Conservation (phyloP, 2,888 invertebrate genomes). For the Ormyrus pomaceus region DNA sequence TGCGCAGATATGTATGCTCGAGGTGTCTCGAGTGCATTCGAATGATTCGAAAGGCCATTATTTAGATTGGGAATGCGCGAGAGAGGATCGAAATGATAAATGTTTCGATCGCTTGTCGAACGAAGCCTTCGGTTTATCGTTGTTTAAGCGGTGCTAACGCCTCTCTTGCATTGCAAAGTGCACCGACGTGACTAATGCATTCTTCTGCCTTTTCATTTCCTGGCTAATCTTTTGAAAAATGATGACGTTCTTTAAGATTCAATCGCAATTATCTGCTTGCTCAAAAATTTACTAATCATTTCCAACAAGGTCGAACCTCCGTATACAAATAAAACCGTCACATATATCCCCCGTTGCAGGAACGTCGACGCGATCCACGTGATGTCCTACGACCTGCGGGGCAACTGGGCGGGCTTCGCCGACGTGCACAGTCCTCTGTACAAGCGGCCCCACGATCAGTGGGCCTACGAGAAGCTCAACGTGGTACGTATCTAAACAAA, state of each 20-base stretch:
- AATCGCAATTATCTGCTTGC: slow-evolving; percentile 1
- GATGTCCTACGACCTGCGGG: slow-evolving; percentile 91
- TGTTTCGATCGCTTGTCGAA: too few relatives aligned
- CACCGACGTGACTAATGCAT: too few relatives aligned
- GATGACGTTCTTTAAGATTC: neutral
- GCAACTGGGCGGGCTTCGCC: slow-evolving; percentile 94
- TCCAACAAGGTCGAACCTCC: neutral
- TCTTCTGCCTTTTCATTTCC: too few relatives aligned
- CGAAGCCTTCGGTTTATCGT: too few relatives aligned
- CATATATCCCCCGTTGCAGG: slow-evolving; percentile 75
- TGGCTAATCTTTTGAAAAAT: neutral
- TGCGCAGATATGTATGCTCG: too few relatives aligned
- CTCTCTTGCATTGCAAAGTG: too few relatives aligned
- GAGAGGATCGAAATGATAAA: too few relatives aligned
- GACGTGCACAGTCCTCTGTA: slow-evolving; percentile 93
- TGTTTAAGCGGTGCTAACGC: too few relatives aligned
- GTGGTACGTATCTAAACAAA: slow-evolving; percentile 82
- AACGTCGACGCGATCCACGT: slow-evolving; percentile 88
- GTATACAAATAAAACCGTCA: neutral
- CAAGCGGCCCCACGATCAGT: slow-evolving; percentile 90
- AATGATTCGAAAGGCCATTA: too few relatives aligned
- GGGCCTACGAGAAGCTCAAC: slow-evolving; percentile 92
- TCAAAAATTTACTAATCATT: neutral
- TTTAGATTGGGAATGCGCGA: too few relatives aligned
- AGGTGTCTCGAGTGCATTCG: too few relatives aligned